Conservation (phyloP, 1,140 invertebrate species). For the Drosophila funebris region DNA sequence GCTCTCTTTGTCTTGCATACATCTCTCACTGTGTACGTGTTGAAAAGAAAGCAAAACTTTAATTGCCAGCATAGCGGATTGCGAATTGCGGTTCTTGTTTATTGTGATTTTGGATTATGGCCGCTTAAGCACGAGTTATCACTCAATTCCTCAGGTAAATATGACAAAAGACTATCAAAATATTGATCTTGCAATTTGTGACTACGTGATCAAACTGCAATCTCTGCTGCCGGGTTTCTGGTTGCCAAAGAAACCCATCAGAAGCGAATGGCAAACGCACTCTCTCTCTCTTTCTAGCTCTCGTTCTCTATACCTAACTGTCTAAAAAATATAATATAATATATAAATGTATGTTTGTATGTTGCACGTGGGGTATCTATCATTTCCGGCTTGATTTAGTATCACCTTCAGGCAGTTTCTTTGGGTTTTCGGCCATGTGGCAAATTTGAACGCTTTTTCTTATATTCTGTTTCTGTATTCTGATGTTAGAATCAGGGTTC, state of each 20-base stretch:
- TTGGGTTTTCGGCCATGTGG: constrained; percentile 18
- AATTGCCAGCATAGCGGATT: too few species aligned
- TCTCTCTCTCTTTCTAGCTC: background rate
- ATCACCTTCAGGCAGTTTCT: constrained; percentile 27
- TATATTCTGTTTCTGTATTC: constrained; percentile 5
- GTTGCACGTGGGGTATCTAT: background rate
- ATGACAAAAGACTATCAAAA: constrained; percentile 33
- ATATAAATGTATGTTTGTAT: constrained; percentile 3
- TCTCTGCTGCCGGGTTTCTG: constrained; percentile 24
- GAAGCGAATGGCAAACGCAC: constrained; percentile 14
- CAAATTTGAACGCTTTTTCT: constrained; percentile 16
- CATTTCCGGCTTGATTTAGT: constrained; percentile 38
- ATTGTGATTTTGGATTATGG: constrained; percentile 17
- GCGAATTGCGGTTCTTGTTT: constrained; percentile 1
- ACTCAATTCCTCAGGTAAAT: constrained; percentile 32
- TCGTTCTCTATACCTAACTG: background rate
- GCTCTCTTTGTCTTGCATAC: background rate
- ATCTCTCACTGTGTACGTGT: constrained; percentile 22
- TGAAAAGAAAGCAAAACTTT: constrained; percentile 25
- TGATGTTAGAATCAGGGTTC: constrained; percentile 10
- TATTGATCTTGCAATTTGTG: constrained; percentile 32
- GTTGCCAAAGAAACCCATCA: constrained; percentile 11
- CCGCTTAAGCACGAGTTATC: constrained; percentile 34
- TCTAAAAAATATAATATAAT: background rate
- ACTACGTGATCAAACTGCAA: constrained; percentile 34